These are phyloP conservation scores for Ennomos quercinarius DNA, from an alignment of 2,888 invertebrate species.

Conservation along the genomic window DNA sequence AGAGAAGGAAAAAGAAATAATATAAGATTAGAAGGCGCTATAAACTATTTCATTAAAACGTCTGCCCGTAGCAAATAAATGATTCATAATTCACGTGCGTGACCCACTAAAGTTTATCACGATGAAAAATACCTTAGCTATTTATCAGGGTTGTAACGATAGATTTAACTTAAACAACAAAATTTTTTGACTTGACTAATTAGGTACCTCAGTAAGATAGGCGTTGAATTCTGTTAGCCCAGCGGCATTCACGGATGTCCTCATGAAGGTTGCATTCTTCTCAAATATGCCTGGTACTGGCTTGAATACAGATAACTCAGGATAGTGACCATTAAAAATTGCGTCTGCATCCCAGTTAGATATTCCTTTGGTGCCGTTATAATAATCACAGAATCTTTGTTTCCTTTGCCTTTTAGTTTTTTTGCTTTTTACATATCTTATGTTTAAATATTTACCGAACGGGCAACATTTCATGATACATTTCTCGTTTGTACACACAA, in stretches of 20 bases:
- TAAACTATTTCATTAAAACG: too few relatives aligned
- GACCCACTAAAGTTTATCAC: too few relatives aligned
- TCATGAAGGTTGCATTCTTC: conserved; percentile 3
- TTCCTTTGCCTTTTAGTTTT: background rate
- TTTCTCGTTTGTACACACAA: background rate
- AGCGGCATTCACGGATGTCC: background rate
- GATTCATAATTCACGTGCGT: too few relatives aligned
- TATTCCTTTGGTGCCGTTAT: conserved; percentile 1
- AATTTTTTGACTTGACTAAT: background rate
- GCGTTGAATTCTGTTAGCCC: conserved; percentile 7
- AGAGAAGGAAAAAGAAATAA: too few relatives aligned
- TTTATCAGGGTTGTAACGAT: too few relatives aligned
- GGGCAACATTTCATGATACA: conserved; percentile 24
- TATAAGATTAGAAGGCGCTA: too few relatives aligned
- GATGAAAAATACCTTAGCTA: too few relatives aligned
- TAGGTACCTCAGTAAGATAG: conserved; percentile 27
- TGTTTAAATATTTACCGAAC: conserved; percentile 3
- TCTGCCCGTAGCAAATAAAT: too few relatives aligned
- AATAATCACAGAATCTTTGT: background rate
- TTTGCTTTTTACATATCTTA: background rate
- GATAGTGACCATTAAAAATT: background rate
- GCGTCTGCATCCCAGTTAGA: background rate
- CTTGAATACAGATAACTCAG: conserved; percentile 6
- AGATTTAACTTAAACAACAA: background rate
- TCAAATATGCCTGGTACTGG: conserved; percentile 13